Evolutionary conservation across 2,888 invertebrate genomes (phyloP), one percentile per base, ranked within the genome.

Genomic region (Rhamnusium bicolor): DNA sequence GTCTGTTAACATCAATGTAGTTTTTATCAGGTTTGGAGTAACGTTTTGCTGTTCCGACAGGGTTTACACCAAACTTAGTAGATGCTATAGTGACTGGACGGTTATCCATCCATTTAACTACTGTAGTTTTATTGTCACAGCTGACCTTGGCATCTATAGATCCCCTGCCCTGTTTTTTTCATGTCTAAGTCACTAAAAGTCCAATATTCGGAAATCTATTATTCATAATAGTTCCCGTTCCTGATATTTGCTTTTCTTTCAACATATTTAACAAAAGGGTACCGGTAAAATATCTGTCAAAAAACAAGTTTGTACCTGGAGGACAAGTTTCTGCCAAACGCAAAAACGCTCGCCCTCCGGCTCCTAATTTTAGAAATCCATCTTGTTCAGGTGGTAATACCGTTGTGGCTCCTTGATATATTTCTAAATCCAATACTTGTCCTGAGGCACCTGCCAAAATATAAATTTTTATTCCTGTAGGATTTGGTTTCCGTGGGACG

Each of bases 31-130:
- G 1, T 12, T 62, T 46, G 21, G n/a, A 40, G 47, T 47, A 62
- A 47, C 46, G 18, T 18, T 21, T 62, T 21, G 47, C 46, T 18
- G 12, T 29, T 18, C 47, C n/a, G 46, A 1, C 8, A n/a, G 7
- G 46, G 7, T 8, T 2, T 7, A 14, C 40, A 8, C 16, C 2
- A 21, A 21, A 8, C 21, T 19, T 19, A 10, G 40, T 62, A 3
- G 47, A 62, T 21, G 19, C 1, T 19, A 47, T 62, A 21, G n/a
- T n/a, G 10, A 46, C 62, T 8, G 62, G 46, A 12, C 21, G 46
- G 2, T 62, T 62, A 21, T 62, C 62, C 12, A 16, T 21, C 47
- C 62, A 62, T 18, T 62, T 12, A n/a, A 21, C 47, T 40, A 60
- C 1, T 16, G 29, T 32, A 40, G 32, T 14, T 29, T 24, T 12